phyloP scores from a whole-genome alignment of 2,888 invertebrate species.

The Notodonta dromedarius region DNA sequence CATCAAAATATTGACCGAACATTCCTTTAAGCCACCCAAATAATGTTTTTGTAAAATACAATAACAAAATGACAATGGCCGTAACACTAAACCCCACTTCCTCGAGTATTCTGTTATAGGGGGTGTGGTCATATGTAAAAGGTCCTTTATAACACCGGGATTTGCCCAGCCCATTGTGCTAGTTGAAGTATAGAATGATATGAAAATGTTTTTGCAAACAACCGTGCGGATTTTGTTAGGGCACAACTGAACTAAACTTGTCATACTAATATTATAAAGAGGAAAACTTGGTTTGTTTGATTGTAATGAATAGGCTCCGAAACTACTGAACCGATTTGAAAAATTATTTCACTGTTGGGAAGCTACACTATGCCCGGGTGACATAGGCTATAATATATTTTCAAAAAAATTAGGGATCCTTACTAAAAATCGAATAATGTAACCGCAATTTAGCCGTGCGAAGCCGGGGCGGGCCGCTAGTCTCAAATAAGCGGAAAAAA shows the following conservation, averaged over 20 bases:
- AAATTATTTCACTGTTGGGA: too few species aligned
- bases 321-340: too few species aligned
- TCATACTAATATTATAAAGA: too few species aligned
- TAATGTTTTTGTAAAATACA: not conserved
- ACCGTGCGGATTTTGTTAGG: not conserved
- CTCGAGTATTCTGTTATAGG: not conserved
- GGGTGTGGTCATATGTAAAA: not conserved
- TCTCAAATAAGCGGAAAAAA: too few species aligned
- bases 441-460: too few species aligned
- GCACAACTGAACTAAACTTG: not conserved
- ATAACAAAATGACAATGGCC: not conserved
- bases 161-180: not conserved
- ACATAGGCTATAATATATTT: too few species aligned
- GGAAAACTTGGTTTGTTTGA: too few species aligned
- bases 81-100: not conserved
- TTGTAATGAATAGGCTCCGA: too few species aligned
- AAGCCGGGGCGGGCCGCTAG: too few species aligned
- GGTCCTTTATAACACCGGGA: not conserved
- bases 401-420: too few species aligned
- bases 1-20: not conserved
- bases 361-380: too few species aligned
- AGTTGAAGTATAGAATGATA: not conserved
- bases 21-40: not conserved
- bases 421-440: too few species aligned
- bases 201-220: constrained; percentile 1